Evolutionary conservation across 2,113 vertebrate genomes (phyloP), one percentile per base, ranked within the genome.

Genomic region (Xiphophorus maculatus): DNA sequence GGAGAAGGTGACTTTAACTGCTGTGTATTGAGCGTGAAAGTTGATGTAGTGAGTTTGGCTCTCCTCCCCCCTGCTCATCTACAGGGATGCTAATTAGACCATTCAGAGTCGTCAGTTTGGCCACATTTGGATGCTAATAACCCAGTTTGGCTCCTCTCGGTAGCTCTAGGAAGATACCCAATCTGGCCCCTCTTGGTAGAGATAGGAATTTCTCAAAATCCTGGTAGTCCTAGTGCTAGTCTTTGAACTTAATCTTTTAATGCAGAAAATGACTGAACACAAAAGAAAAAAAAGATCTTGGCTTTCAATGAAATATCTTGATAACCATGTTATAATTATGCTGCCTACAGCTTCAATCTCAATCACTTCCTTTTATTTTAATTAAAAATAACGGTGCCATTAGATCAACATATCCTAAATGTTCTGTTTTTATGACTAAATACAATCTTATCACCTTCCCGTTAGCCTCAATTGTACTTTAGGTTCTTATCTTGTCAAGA

Each of bases 391-490:
- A 61, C 6, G n/a, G 37, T 40, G 32, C 13, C 13, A 19, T 13
- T 51, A 69, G 11, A 69, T 58, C 28, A 9, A 58, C 22, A 70
- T n/a, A 35, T 58, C 22, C 15, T 70, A n/a, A 48, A 54, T 4
- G 51, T 54, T 54, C 22, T 25, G 22, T 54, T 25, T 54, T 54
- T 10, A 54, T 25, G 3, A 54, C 32, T 9, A 30, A 35, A 65
- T 29, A 64, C 1, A 54, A 64, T 17, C 11, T 1, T 25, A n/a
- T 14, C 9, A 63, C 44, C 27, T 32, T 63, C 32, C 14, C 30
- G 35, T 79, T 40, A 37, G 27, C 65, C 14, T 40, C n/a, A 62
- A 63, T 66, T 63, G 61, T 54, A 33, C 27, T 28, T 69, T 69
- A 58, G 42, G 28, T 73, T 15, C 27, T 37, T 60, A 65, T 35